Evolutionary conservation across 2,888 invertebrate species (phyloP).

Genomic region (Chaetogeoica ovagalla): DNA sequence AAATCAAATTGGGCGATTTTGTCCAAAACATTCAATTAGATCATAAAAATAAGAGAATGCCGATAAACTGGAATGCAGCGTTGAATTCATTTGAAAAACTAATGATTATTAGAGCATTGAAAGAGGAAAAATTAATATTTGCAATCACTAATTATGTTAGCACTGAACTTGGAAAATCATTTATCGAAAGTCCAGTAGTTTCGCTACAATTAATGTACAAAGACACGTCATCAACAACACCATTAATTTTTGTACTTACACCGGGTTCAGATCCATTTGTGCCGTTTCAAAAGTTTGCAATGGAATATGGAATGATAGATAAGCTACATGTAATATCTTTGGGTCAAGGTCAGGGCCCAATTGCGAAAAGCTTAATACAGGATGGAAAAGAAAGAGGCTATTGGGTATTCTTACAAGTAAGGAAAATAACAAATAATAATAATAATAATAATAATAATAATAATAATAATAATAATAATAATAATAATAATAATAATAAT

Average conservation of each 20-base stretch:
- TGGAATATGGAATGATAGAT: slow-evolving; percentile 72
- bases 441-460: background rate
- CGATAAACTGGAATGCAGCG: slow-evolving; percentile 1
- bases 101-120: slow-evolving; percentile 75
- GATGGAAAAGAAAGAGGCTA: slow-evolving; percentile 73
- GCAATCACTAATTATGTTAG: slow-evolving; percentile 80
- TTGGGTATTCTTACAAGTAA: slow-evolving; percentile 84
- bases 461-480: no score
- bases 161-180: slow-evolving; percentile 73
- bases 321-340: slow-evolving; percentile 81
- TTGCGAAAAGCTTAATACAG: slow-evolving; percentile 82
- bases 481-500: background rate
- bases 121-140: slow-evolving; percentile 79
- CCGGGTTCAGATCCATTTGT: slow-evolving; percentile 88
- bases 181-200: slow-evolving; percentile 80
- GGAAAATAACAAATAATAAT: background rate
- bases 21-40: slow-evolving; percentile 33
- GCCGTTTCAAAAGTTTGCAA: slow-evolving; percentile 78
- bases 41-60: background rate
- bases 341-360: slow-evolving; percentile 87
- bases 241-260: slow-evolving; percentile 83
- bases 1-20: slow-evolving; percentile 22
- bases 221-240: slow-evolving; percentile 73
- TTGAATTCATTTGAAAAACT: slow-evolving; percentile 73
- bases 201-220: slow-evolving; percentile 70